Conservation (phyloP, 1,140 invertebrate genomes). For the Zaprionus ornatus region DNA sequence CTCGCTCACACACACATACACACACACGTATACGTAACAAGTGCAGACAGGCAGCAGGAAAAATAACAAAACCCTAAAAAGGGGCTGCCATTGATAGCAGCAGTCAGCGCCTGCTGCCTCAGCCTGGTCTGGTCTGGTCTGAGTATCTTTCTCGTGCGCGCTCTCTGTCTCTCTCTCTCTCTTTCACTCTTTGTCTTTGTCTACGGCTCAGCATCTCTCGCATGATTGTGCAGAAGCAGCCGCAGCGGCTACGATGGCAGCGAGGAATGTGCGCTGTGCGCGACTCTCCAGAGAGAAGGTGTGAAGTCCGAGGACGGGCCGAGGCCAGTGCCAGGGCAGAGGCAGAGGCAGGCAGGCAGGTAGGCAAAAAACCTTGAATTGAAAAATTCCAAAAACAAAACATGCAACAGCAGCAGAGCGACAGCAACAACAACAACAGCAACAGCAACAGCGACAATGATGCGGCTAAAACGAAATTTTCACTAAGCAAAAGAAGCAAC, state of each 20-base stretch:
- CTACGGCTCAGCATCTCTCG: background rate
- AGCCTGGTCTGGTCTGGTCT: background rate
- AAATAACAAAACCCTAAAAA: conserved; percentile 61
- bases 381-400: conserved; percentile 65
- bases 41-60: conserved; percentile 63
- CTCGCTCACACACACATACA: background rate
- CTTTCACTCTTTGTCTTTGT: background rate
- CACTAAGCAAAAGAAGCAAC: conserved; percentile 11
- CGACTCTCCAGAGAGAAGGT: conserved; percentile 42
- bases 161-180: background rate
- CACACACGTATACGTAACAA: conserved; percentile 23
- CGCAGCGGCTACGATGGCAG: background rate
- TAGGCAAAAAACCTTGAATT: conserved; percentile 67
- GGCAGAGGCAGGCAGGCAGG: conserved; percentile 2
- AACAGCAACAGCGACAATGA: conserved; percentile 63
- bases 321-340: background rate
- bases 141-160: conserved; percentile 2
- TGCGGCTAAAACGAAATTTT: conserved; percentile 64
- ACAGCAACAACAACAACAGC: conserved; percentile 19
- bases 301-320: conserved; percentile 42
- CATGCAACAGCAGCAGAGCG: conserved; percentile 42
- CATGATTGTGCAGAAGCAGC: conserved; percentile 47
- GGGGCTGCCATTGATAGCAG: conserved; percentile 70
- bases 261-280: background rate
- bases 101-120: conserved; percentile 25